phyloP scores from a whole-genome alignment of 1,140 invertebrate species.

The Pteromalus puparum region DNA sequence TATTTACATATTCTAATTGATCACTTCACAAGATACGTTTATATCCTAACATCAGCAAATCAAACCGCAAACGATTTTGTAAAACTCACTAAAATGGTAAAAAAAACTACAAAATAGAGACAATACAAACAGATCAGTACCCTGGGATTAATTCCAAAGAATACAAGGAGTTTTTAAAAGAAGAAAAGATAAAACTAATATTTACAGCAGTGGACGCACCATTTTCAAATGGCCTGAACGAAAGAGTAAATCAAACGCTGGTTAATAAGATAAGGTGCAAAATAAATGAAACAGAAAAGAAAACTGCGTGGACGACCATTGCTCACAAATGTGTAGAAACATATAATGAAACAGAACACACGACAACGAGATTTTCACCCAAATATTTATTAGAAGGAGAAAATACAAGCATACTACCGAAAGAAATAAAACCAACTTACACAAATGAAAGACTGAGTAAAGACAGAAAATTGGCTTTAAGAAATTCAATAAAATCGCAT shows the following conservation, averaged over 20 bases:
- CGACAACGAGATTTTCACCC: conserved; percentile 32
- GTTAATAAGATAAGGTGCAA: conserved; percentile 14
- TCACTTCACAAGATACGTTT: conserved; percentile 63
- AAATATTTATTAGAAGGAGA: conserved; percentile 38
- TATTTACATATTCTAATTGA: conserved; percentile 62
- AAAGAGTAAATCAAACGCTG: conserved; percentile 52
- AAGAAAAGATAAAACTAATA: conserved; percentile 40
- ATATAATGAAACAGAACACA: conserved; percentile 46
- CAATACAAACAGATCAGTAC: conserved; percentile 54
- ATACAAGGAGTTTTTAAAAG: conserved; percentile 52
- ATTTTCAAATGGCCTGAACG: conserved; percentile 53
- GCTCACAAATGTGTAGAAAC: conserved; percentile 42
- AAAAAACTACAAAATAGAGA: conserved; percentile 37
- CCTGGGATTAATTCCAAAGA: conserved; percentile 52
- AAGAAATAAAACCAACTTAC: conserved; percentile 33
- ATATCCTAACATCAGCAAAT: conserved; percentile 64
- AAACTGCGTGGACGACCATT: conserved; percentile 45
- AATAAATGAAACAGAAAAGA: not conserved
- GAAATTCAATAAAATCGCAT: conserved; percentile 31
- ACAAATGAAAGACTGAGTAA: not conserved
- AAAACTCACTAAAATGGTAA: conserved; percentile 28
- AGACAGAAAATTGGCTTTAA: conserved; percentile 31
- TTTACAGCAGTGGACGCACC: conserved; percentile 47
- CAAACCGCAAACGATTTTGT: conserved; percentile 48
- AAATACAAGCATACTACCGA: conserved; percentile 23